A percentile compares a stretch with the other conserved stretches of the same genome.
phyloP scores from a whole-genome alignment of 2,113 vertebrate species.

The Coptodon bakossiorum region DNA sequence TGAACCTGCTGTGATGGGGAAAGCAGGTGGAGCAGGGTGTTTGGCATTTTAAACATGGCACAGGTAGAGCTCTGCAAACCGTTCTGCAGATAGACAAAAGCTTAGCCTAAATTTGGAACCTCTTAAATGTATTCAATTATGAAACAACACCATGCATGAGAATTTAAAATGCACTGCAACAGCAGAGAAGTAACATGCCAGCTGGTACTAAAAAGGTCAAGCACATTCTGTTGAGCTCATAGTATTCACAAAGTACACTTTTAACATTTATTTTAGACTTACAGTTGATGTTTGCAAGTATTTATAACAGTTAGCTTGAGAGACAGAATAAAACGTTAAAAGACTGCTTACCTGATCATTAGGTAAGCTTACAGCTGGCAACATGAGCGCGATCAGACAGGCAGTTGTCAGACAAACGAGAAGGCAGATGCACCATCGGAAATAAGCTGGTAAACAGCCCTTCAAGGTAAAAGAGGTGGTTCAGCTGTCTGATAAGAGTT shows the following conservation, averaged over 20 bases:
- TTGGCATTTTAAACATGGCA: background rate
- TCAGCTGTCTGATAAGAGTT: background rate
- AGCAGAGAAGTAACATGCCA: background rate
- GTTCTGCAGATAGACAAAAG: background rate
- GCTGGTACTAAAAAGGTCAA: background rate
- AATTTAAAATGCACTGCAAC: background rate
- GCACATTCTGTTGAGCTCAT: background rate
- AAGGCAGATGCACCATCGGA: background rate
- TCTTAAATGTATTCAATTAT: background rate
- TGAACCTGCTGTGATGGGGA: background rate
- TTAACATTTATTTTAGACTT: background rate
- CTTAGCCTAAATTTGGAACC: background rate
- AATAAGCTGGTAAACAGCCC: background rate
- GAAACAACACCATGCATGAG: background rate
- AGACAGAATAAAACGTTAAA: background rate
- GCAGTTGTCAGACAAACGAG: background rate
- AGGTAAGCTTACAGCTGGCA: background rate
- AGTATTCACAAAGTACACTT: background rate
- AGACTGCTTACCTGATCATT: background rate
- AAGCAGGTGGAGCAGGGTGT: background rate
- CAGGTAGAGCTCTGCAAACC: background rate
- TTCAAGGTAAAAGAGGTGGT: background rate
- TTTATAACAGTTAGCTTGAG: background rate
- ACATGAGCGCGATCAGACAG: background rate
- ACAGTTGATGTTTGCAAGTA: background rate